These are phyloP conservation scores for Amazona guildingii DNA, from an alignment of 2,113 vertebrate genomes.

Conservation along the genomic window DNA sequence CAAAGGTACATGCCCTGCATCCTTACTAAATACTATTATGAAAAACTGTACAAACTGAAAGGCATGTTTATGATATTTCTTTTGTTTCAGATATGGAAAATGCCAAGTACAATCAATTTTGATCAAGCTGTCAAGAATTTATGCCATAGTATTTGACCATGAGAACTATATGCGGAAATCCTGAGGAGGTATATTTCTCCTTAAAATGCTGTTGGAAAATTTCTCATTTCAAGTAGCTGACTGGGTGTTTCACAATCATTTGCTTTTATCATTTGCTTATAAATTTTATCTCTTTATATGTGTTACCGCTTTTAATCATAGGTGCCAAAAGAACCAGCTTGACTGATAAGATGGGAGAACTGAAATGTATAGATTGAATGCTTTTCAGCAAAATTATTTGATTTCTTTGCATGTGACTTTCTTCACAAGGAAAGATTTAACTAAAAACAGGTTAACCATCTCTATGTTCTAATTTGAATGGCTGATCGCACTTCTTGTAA, in stretches of 20 bases:
- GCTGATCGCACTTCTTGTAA: not conserved
- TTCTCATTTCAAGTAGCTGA: slow-evolving; percentile 6
- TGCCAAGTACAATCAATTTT: not conserved
- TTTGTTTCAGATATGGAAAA: slow-evolving; percentile 4
- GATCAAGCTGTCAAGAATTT: not conserved
- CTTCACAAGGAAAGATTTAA: not conserved
- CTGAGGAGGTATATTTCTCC: not conserved
- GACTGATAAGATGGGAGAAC: not conserved
- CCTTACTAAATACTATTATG: not conserved
- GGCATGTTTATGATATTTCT: not conserved
- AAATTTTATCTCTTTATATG: not conserved
- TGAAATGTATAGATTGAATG: not conserved
- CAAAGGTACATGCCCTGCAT: not conserved
- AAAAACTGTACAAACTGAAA: not conserved
- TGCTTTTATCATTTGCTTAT: not conserved
- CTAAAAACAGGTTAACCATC: not conserved
- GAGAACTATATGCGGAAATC: not conserved
- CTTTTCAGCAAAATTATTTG: not conserved
- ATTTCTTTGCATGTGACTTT: not conserved
- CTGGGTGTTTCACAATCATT: not conserved
- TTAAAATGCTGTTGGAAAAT: slow-evolving; percentile 1
- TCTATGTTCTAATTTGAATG: not conserved
- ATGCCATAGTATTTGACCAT: not conserved
- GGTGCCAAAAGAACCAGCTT: not conserved
- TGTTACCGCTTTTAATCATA: not conserved